phyloP scores from a whole-genome alignment of 2,113 vertebrate genomes.

The Calidris pygmaea region DNA sequence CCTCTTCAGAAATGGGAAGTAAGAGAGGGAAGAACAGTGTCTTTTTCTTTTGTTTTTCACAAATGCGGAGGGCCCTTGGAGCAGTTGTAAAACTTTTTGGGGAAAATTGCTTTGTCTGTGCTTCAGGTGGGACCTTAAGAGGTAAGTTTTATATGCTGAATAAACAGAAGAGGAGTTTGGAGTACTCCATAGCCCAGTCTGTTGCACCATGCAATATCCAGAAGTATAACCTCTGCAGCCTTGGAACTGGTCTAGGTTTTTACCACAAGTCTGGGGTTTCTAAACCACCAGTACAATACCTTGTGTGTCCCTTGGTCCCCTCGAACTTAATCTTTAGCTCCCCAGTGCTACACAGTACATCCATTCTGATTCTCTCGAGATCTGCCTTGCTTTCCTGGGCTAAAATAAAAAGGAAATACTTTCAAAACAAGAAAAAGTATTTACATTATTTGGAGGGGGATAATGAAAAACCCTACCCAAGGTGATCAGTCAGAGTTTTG shows the following conservation, averaged over 20 bases:
- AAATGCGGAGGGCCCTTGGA: background rate
- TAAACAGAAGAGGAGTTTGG: background rate
- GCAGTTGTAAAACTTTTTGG: background rate
- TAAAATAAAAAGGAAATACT: background rate
- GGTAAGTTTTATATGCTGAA: background rate
- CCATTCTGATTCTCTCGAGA: background rate
- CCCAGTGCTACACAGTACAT: background rate
- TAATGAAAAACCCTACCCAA: background rate
- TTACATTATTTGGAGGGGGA: background rate
- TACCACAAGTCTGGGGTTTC: background rate
- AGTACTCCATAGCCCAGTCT: background rate
- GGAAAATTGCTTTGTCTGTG: background rate
- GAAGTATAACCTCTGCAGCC: background rate
- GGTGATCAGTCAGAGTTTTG: background rate
- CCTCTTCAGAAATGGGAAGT: background rate
- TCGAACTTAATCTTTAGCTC: background rate
- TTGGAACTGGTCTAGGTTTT: background rate
- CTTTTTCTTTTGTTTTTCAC: background rate
- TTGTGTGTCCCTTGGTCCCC: background rate
- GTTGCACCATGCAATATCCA: background rate
- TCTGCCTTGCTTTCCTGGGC: background rate
- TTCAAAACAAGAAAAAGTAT: background rate
- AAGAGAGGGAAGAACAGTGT: background rate
- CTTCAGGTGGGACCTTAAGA: background rate
- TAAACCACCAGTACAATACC: background rate